Conservation (phyloP, 2,113 vertebrate genomes). For the Rhabdornis inornatus region DNA sequence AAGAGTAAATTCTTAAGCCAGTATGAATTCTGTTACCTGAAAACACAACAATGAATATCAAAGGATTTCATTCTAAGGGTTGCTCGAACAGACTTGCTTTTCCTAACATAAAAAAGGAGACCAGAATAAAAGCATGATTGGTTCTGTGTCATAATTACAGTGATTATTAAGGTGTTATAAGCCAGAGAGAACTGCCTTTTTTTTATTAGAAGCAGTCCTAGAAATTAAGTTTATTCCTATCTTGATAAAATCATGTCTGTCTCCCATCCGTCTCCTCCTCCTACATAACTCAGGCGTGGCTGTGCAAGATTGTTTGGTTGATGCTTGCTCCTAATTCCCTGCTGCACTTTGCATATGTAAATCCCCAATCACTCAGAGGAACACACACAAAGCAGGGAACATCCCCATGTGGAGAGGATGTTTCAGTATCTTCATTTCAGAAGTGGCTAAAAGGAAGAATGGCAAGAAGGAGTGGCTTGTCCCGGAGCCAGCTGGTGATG, state of each 20-base stretch:
- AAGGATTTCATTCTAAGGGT: background rate
- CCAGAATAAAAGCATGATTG: background rate
- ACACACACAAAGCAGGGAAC: background rate
- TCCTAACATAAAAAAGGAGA: background rate
- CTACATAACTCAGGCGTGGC: background rate
- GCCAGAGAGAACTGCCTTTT: background rate
- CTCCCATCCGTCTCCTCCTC: background rate
- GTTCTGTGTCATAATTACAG: background rate
- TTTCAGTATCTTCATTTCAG: background rate
- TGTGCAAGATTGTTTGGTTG: background rate
- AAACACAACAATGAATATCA: background rate
- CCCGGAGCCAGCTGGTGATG: background rate
- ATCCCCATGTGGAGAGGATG: background rate
- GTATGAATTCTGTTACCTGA: background rate
- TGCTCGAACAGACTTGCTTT: background rate
- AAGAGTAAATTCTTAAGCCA: background rate
- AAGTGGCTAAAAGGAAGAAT: background rate
- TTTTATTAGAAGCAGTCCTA: background rate
- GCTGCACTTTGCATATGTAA: background rate
- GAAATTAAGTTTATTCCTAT: background rate
- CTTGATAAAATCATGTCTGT: background rate
- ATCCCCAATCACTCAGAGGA: background rate
- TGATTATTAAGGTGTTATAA: background rate
- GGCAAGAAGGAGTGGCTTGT: background rate
- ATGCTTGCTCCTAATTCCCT: background rate